Conservation (phyloP, 2,113 vertebrate genomes). For the Dipodomys stephensi region DNA sequence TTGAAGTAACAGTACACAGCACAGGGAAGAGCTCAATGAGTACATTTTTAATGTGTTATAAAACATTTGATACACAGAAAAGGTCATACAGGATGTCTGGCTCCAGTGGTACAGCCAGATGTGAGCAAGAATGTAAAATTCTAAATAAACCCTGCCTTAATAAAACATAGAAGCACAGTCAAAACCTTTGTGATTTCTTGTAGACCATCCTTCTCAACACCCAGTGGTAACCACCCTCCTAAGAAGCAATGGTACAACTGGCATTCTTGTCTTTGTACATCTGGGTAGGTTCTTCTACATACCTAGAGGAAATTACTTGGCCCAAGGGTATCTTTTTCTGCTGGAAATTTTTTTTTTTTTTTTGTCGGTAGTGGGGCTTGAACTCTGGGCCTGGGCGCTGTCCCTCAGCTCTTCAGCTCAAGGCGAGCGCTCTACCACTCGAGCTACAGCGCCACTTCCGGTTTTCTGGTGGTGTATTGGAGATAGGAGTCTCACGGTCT, state of each 20-base stretch:
- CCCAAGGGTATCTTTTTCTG: background rate
- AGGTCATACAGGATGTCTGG: background rate
- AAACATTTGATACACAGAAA: background rate
- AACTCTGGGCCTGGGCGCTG: no score
- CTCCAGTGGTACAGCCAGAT: no score
- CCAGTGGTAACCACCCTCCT: background rate
- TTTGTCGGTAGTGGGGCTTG: no score
- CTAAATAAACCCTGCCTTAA: background rate
- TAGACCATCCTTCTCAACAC: background rate
- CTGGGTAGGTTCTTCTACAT: background rate
- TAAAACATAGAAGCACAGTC: accelerated
- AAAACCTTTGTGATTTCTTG: background rate
- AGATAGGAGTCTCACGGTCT: no score
- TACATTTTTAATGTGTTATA: background rate
- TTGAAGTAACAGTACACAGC: background rate
- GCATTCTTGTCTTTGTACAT: background rate
- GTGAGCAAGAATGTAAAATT: no score
- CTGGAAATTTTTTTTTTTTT: background rate
- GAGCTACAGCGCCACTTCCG: no score
- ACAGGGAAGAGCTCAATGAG: background rate
- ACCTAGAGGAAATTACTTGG: background rate
- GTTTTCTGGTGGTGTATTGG: no score
- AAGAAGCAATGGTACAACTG: background rate
- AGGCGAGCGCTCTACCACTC: no score
- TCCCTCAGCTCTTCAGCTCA: no score